Evolutionary conservation across 2,888 invertebrate genomes (phyloP), one percentile per base, ranked within the genome.

Genomic region (Pachydiplax longipennis): DNA sequence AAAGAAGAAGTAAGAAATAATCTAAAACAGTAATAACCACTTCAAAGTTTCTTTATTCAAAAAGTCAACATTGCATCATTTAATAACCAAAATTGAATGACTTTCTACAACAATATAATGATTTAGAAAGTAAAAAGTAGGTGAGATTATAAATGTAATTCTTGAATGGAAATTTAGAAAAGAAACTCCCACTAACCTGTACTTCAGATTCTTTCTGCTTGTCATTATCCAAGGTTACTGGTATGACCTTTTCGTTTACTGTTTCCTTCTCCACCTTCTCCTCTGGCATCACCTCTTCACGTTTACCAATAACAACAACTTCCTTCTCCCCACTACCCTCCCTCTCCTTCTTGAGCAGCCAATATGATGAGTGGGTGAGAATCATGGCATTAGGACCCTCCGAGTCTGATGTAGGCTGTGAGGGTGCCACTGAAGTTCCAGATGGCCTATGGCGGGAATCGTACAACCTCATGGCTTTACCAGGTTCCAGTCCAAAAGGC

Each of bases 361-460:
- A 95, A 92, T 96, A 95, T 90, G 96, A 95, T 91, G 96, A 96
- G 93, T 96, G 96, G 92, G 96, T 96, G 93, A 96, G 93, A 92
- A 95, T 95, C 91, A 92, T 91, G 15, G 91, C 58, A 80, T 91
- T 82, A 35, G 87, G 61, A 65, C 65, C 87, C 22, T 87, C 58
- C 8, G 87, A 87, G 31, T 73, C 73, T 31, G 25, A 31, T 92
- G 22, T 92, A 93, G 95, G 95, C 93, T 95, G 96, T 91, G 95
- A 95, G 92, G 94, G 94, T 90, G 97, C 96, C 73, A 95, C 94
- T 37, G 95, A 95, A 92, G 95, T 95, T 92, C 94, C 95, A 92
- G 95, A 94, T 91, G 96, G 95, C 92, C 96, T 95, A 93, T 98
- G 97, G 92, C 97, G 95, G 91, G 97, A 97, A 94, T 98, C 97